Evolutionary conservation across 2,888 invertebrate species (phyloP), one percentile per base, ranked within the genome.

Genomic region (Geophilus truncorum): DNA sequence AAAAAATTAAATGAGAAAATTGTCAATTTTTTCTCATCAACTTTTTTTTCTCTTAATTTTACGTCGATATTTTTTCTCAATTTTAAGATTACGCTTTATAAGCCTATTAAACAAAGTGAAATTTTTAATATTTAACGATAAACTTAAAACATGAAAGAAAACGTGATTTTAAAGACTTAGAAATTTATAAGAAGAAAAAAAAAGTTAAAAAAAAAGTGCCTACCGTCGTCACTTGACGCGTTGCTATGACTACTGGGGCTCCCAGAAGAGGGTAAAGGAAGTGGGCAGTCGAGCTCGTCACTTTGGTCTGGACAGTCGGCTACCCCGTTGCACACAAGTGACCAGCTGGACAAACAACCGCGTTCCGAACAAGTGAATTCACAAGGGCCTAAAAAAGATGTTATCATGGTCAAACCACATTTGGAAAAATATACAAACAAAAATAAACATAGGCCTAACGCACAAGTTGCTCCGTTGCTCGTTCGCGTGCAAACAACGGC

Each of bases 221-320:
- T 62, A 57, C 80, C 80, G 30, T 80, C 70, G 70, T 62, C 70
- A 28, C 57, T 23, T 78, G 45, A 36, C 12, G 79, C 40, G 40
- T 51, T 78, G 21, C 45, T 32, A 62, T 62, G 62, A 62, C 62
- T 62, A 62, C 62, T 25, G 45, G 62, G 62, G 62, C 80, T 77
- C 36, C 57, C 40, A 25, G 78, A 62, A 23, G 80, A 34, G 18
- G 82, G 81, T 40, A 79, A 25, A 30, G 57, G 81, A 15, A 81
- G 57, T 30, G 82, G 81, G 76, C 82, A 82, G 62, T 82, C 82
- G 80, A 80, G 82, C 78, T 82, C 82, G 79, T 82, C 82, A 77
- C 82, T 82, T 32, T 76, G 81, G 75, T 82, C 82, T 30, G 45
- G 77, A 62, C 82, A 82, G 70, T 82, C 75, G 75, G 79, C 77